phyloP scores from a whole-genome alignment of 2,888 invertebrate species.

The Calliphora vomitoria region DNA sequence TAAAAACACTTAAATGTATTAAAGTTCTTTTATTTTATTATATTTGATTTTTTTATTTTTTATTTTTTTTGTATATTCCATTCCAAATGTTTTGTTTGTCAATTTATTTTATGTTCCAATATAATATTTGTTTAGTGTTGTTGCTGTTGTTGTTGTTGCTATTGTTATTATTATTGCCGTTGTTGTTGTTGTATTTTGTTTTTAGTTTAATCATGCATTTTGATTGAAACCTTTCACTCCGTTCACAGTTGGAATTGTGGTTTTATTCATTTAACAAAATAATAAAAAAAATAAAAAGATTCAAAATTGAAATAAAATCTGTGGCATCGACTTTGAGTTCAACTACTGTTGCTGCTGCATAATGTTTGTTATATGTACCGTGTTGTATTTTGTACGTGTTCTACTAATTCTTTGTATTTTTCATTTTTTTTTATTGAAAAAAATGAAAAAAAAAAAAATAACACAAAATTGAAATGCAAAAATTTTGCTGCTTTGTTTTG shows the following conservation, averaged over 20 bases:
- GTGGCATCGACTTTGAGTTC: slow-evolving; percentile 64
- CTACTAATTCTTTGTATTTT: slow-evolving; percentile 50
- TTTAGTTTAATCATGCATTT: slow-evolving; percentile 75
- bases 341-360: slow-evolving; percentile 72
- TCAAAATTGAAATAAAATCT: slow-evolving; percentile 60
- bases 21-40: slow-evolving; percentile 42
- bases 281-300: slow-evolving; percentile 20
- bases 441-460: not conserved
- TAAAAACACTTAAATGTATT: slow-evolving; percentile 47
- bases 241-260: slow-evolving; percentile 78
- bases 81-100: slow-evolving; percentile 67
- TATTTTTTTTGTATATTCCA: slow-evolving; percentile 38
- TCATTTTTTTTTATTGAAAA: slow-evolving; percentile 9
- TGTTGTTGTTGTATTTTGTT: slow-evolving; percentile 77
- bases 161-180: slow-evolving; percentile 31
- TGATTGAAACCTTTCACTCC: slow-evolving; percentile 83
- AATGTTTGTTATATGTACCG: slow-evolving; percentile 20
- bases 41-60: slow-evolving; percentile 28
- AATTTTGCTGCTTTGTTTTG: slow-evolving; percentile 17
- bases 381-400: slow-evolving; percentile 48
- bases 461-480: slow-evolving; percentile 44
- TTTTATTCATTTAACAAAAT: slow-evolving; percentile 60
- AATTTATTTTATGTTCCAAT: slow-evolving; percentile 70
- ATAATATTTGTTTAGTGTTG: slow-evolving; percentile 60
- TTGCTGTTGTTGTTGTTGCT: slow-evolving; percentile 35